Evolutionary conservation across 2,797 vertebrate species (phyloP).

Genomic region (Stomatorhinus walkeri): DNA sequence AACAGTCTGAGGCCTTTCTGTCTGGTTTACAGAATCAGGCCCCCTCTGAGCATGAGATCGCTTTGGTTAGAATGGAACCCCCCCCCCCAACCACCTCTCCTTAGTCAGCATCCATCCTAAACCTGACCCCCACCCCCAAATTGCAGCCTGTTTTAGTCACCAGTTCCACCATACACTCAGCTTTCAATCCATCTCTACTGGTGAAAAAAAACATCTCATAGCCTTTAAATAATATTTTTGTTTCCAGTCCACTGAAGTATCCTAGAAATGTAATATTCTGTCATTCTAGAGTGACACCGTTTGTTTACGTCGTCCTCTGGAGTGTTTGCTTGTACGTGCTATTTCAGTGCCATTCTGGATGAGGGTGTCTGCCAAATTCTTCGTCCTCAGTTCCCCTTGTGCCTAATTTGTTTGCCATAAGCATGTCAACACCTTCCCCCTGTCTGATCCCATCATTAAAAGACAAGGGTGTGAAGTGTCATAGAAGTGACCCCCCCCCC

Average conservation of each 20-base stretch:
- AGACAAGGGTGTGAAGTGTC: background rate
- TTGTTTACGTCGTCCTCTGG: background rate
- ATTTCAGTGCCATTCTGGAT: background rate
- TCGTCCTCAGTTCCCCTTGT: background rate
- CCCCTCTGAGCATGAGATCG: conserved; percentile 45
- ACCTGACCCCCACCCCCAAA: background rate
- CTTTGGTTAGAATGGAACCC: conserved; percentile 15
- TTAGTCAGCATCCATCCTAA: background rate
- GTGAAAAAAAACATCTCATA: background rate
- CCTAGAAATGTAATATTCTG: background rate
- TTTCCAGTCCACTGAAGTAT: background rate
- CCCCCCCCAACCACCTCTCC: conserved; percentile 12
- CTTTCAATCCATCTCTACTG: background rate
- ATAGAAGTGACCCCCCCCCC: background rate
- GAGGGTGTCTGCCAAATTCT: background rate
- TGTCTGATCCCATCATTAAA: background rate
- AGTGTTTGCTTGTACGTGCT: background rate
- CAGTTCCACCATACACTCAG: background rate
- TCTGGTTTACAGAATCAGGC: conserved; percentile 54
- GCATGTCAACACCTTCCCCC: background rate
- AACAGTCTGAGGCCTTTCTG: conserved; percentile 53
- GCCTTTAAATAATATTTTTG: background rate
- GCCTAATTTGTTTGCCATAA: background rate
- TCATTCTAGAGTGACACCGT: background rate
- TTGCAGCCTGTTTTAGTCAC: background rate